Evolutionary conservation across 2,113 vertebrate species (phyloP).

Genomic region (Myrmecophaga tridactyla): DNA sequence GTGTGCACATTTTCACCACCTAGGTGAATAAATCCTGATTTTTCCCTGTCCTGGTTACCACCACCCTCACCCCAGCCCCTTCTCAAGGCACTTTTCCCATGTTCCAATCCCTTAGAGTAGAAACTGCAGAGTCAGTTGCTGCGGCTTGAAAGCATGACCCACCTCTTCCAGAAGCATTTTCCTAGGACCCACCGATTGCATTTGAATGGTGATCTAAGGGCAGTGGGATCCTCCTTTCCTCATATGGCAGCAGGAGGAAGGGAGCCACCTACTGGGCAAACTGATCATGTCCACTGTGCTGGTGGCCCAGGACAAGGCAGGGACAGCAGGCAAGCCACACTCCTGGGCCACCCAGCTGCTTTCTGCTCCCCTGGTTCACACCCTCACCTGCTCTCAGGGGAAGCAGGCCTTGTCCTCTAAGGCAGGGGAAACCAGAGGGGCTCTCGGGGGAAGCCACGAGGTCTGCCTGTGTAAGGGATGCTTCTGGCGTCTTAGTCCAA

Average conservation of each 20-base stretch:
- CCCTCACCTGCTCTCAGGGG: not conserved
- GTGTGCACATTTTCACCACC: not conserved
- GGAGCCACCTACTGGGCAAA: slow-evolving; percentile 25
- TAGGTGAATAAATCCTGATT: not conserved
- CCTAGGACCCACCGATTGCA: not conserved
- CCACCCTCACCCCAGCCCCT: not conserved
- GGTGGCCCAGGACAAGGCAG: not conserved
- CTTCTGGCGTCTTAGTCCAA: not conserved
- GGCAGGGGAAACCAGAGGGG: not conserved
- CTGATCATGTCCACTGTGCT: not conserved
- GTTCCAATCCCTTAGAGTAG: not conserved
- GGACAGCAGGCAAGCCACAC: not conserved
- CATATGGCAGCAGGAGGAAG: not conserved
- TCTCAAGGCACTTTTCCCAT: not conserved
- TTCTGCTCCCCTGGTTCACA: not conserved
- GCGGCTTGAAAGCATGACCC: not conserved
- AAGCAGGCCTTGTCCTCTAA: not conserved
- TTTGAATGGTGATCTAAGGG: not conserved
- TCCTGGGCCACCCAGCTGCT: not conserved
- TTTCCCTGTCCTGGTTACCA: not conserved
- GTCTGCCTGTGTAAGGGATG: not conserved
- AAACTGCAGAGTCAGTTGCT: not conserved
- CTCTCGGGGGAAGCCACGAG: not conserved
- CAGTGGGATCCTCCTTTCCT: not conserved
- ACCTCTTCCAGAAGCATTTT: not conserved